Evolutionary conservation across 2,113 vertebrate genomes (phyloP).

Genomic region (Tragelaphus imberbis): DNA sequence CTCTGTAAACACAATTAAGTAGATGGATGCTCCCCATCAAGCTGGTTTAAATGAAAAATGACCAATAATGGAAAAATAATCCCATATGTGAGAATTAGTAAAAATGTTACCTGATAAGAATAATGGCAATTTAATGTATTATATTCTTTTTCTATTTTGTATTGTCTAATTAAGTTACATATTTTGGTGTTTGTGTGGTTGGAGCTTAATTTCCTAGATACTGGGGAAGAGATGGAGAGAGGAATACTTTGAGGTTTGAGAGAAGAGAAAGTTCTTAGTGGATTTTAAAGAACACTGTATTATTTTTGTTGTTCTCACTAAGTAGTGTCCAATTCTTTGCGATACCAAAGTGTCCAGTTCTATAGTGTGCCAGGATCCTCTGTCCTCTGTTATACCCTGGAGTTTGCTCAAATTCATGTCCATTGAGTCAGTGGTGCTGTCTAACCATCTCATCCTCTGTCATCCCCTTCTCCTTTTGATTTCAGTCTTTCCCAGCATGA

Average conservation of each 20-base stretch:
- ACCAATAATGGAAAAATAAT: neutral
- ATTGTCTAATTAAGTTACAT: neutral
- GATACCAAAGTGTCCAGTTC: neutral
- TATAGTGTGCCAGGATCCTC: neutral
- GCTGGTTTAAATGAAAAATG: neutral
- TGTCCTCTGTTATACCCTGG: neutral
- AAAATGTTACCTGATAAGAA: neutral
- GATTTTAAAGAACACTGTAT: neutral
- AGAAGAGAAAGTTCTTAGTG: neutral
- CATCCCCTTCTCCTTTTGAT: neutral
- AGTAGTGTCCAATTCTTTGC: neutral
- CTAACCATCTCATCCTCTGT: neutral
- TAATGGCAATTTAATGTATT: neutral
- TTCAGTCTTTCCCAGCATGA: neutral
- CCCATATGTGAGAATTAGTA: neutral
- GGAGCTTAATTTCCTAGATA: neutral
- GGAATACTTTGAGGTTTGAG: neutral
- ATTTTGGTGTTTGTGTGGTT: neutral
- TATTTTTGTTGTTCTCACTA: neutral
- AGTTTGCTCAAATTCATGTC: neutral
- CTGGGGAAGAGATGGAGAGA: neutral
- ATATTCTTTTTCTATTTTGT: neutral
- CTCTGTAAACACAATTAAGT: neutral
- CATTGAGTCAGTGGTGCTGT: neutral
- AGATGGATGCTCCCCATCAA: neutral